Evolutionary conservation across 2,888 invertebrate species (phyloP), one percentile per base, ranked within the genome.

Genomic region (Ochropacha duplaris): DNA sequence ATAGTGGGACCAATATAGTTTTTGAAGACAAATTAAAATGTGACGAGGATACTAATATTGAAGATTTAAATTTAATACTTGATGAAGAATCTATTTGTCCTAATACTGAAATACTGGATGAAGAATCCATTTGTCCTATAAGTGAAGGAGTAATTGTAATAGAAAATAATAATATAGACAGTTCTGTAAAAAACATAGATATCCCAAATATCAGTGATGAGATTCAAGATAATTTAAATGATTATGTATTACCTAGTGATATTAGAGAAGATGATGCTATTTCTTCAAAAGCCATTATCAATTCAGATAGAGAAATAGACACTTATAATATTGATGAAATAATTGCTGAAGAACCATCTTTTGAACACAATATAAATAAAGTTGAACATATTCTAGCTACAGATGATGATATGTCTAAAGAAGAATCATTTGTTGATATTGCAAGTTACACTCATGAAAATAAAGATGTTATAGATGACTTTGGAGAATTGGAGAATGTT

Each of bases 401-500:
- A 58, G 22, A 52, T 12, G 39, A 51, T 22, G 54, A 50, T 11
- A 9, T 36, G n/a, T 12, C 22, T 28, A 50, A 36, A 16, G 57
- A n/a, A 36, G 36, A 65, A 14, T 26, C 44, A 44, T 44, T 34
- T 28, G 34, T 28, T 39, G 6, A 51, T 34, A 28, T 49, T 16
- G 57, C 59, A 6, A n/a, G 12, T 5, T n/a, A 14, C 39, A 12
- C 52, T 49, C 56, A 59, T 44, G 60, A 58, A 22, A 44, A 51
- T 54, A 22, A 55, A 19, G 36, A 58, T 34, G 8, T 58, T 0
- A 28, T 44, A 50, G 28, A 84, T 62, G 91, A 93, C 71, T 93
- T 94, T 84, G 92, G 87, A 50, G 91, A 93, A 71, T 93, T 94
- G 83, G 89, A 93, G 72, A 91, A 94, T 64, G 94, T 94, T 68